A percentile compares a stretch with the other conserved stretches of the same genome.
These are phyloP conservation scores for Nothura maculosa DNA, from an alignment of 2,797 vertebrate species.

Conservation along the genomic window DNA sequence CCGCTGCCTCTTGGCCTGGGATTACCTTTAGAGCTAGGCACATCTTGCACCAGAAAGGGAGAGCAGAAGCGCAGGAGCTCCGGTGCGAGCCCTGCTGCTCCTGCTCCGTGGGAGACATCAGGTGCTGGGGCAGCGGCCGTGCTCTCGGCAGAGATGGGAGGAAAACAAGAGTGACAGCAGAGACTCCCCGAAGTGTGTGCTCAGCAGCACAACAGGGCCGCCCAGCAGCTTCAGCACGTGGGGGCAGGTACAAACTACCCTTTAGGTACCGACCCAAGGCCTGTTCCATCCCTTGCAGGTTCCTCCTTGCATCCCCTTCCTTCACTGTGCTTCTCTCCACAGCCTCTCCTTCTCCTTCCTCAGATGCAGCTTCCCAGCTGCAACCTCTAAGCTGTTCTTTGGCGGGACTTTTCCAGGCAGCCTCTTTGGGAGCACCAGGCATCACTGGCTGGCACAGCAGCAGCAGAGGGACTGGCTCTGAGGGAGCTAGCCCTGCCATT, in stretches of 20 bases:
- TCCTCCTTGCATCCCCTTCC: background rate
- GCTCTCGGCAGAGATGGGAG: accelerated
- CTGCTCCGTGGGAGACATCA: background rate
- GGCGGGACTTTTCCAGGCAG: background rate
- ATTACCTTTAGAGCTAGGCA: background rate
- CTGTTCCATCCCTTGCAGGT: background rate
- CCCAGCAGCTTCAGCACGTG: background rate
- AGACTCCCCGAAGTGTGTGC: background rate
- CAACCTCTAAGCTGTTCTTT: background rate
- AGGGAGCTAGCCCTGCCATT: background rate
- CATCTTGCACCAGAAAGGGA: background rate
- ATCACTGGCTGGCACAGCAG: background rate
- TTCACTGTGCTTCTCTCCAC: background rate
- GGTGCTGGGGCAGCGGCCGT: background rate
- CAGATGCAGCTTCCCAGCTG: background rate
- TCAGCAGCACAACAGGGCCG: background rate
- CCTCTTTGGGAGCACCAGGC: background rate
- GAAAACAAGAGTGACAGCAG: background rate
- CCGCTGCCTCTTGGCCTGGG: background rate
- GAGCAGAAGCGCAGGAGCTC: background rate
- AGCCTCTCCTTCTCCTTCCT: background rate
- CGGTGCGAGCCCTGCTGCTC: background rate
- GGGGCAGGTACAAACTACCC: background rate
- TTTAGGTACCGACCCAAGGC: background rate
- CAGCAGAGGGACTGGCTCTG: background rate